Evolutionary conservation across 2,888 invertebrate species (phyloP).

Genomic region (Drosophila kambysellisi): DNA sequence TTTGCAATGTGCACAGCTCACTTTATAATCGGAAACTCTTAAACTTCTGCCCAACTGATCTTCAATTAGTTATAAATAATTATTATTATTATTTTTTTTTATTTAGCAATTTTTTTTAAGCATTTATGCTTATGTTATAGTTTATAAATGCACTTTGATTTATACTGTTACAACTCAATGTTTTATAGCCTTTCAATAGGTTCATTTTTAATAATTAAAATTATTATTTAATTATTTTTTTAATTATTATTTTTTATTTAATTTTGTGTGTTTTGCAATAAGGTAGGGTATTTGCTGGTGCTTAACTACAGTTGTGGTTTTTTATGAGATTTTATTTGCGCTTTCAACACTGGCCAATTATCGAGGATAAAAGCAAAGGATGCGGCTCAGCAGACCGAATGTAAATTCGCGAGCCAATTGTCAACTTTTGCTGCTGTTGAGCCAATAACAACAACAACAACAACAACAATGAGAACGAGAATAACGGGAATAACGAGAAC

Average conservation of each 20-base stretch:
- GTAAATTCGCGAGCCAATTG: slow-evolving; percentile 56
- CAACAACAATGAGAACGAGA: background rate
- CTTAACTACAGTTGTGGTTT: background rate
- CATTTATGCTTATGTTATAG: no score
- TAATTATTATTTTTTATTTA: background rate
- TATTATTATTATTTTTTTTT: background rate
- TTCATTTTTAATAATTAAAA: no score
- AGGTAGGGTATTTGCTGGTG: background rate
- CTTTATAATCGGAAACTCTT: background rate
- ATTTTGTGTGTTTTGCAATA: background rate
- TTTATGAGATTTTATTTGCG: background rate
- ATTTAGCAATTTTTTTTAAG: no score
- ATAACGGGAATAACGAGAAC: background rate
- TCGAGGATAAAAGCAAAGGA: slow-evolving; percentile 42
- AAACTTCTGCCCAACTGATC: background rate
- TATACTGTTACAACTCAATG: no score
- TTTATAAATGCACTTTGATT: no score
- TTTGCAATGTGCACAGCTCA: background rate
- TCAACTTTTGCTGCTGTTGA: slow-evolving; percentile 24
- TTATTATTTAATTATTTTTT: background rate
- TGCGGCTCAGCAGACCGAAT: slow-evolving; percentile 41
- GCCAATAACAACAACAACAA: background rate
- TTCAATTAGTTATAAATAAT: background rate
- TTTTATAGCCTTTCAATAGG: no score
- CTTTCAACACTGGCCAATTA: slow-evolving; percentile 54